Conservation (phyloP, 2,888 invertebrate genomes). For the Agonopterix arenella region DNA sequence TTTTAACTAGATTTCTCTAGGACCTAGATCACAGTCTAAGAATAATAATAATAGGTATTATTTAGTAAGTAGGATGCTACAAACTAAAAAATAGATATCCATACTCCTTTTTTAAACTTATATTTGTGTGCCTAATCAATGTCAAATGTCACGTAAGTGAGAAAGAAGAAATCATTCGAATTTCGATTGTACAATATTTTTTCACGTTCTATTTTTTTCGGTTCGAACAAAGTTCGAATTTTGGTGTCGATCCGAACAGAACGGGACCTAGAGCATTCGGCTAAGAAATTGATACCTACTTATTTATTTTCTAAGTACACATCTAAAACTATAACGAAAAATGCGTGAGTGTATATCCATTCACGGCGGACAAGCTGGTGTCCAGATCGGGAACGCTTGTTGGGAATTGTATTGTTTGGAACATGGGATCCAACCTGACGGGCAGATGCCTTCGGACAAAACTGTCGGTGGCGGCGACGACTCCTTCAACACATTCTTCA, state of each 20-base stretch:
- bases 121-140: not conserved
- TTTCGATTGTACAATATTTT: not conserved
- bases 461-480: slow-evolving; percentile 92
- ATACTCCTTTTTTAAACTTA: not conserved
- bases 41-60: too few species aligned
- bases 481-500: slow-evolving; percentile 95
- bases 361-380: slow-evolving; percentile 78
- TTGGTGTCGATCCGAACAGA: slow-evolving; percentile 27
- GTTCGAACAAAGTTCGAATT: slow-evolving; percentile 28
- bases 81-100: not conserved
- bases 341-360: slow-evolving; percentile 72
- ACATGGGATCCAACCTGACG: slow-evolving; percentile 90
- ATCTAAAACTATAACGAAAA: slow-evolving; percentile 30
- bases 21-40: too few species aligned
- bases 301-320: slow-evolving; percentile 44
- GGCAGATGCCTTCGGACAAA: slow-evolving; percentile 90
- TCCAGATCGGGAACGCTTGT: slow-evolving; percentile 92
- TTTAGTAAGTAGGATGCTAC: too few species aligned
- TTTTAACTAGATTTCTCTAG: too few species aligned
- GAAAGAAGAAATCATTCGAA: not conserved
- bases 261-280: slow-evolving; percentile 13
- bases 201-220: slow-evolving; percentile 10
- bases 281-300: slow-evolving; percentile 9
- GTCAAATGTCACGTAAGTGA: not conserved
- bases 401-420: slow-evolving; percentile 91